Base-by-base conservation (phyloP, 2,797 vertebrate genomes). In the Lemur catta region DNA sequence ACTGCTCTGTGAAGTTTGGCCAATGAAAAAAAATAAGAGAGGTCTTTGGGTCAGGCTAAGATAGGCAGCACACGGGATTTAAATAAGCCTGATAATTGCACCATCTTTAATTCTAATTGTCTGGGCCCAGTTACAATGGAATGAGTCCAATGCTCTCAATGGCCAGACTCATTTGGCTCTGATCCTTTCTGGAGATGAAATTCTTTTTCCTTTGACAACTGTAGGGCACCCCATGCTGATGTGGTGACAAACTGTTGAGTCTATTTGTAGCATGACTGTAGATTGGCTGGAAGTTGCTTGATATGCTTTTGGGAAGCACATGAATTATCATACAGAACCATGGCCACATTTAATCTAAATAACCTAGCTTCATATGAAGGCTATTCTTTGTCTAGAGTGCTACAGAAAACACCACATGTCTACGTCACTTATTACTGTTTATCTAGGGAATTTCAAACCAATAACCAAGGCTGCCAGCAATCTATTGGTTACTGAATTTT, bases 71-170 rank as follows among this genome's bases (percentile, higher is more conserved):
- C 63, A 35, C 0, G 0, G 30, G 91, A 97, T 74, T 93, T 90
- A 84, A 91, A 95, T 57, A 84, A 72, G 74, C 57, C 89, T 0
- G 0, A 55, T 72, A 90, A 92, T 55, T 61, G 63, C 50, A 33
- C 46, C 85, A 82, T 96, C 74, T 95, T 88, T 95, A 90, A 93
- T 92, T 88, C 89, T 96, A 84, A 95, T 28, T 87, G 46, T 91
- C 89, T 69, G 59, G 91, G 38, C 85, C 82, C 79, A 41, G 33
- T 89, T 75, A 72, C 17, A 52, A 63, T 72, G 94, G 79, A 97
- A 76, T 24, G 26, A 57, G 35, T 91, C 79, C 94, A 97, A 0
- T 30, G 11, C 14, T 43, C 65, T 74, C 91, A 69, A 6, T 12
- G 43, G 55, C 0, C 1, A 93, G 86, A 92, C 52, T 91, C 71